A percentile compares a stretch with the other conserved stretches of the same genome.
Conservation (phyloP, 2,113 vertebrate genomes). For the Pseudois nayaur region DNA sequence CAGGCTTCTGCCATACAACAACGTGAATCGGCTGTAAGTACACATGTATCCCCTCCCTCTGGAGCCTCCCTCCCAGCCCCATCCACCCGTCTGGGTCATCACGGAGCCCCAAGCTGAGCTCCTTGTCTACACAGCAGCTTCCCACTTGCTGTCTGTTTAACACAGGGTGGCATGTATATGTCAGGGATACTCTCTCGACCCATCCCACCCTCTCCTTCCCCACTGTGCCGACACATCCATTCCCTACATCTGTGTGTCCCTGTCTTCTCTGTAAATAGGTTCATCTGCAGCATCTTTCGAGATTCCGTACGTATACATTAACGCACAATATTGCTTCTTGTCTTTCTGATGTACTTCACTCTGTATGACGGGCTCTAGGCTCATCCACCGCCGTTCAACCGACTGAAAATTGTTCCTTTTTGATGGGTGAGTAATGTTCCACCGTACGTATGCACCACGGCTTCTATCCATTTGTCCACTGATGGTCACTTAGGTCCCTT, state of each 20-base stretch:
- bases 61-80: background rate
- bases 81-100: background rate
- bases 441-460: rapidly evolving
- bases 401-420: background rate
- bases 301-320: background rate
- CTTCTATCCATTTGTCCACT: background rate
- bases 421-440: background rate
- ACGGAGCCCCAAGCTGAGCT: background rate
- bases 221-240: rapidly evolving
- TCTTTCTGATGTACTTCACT: background rate
- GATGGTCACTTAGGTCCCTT: background rate
- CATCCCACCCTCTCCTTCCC: background rate
- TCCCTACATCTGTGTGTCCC: background rate
- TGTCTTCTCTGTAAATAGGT: background rate
- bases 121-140: background rate
- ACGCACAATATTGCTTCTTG: rapidly evolving
- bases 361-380: rapidly evolving
- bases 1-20: background rate
- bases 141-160: background rate
- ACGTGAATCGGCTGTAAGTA: rapidly evolving
- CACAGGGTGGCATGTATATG: rapidly evolving
- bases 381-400: rapidly evolving
- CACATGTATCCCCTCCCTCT: rapidly evolving
- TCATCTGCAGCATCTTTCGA: too few species aligned
- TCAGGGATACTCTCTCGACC: background rate